Percentiles rank a stretch among this genome's conserved stretches.
phyloP scores from a whole-genome alignment of 2,797 vertebrate genomes.

The Sebastiscus tertius region DNA sequence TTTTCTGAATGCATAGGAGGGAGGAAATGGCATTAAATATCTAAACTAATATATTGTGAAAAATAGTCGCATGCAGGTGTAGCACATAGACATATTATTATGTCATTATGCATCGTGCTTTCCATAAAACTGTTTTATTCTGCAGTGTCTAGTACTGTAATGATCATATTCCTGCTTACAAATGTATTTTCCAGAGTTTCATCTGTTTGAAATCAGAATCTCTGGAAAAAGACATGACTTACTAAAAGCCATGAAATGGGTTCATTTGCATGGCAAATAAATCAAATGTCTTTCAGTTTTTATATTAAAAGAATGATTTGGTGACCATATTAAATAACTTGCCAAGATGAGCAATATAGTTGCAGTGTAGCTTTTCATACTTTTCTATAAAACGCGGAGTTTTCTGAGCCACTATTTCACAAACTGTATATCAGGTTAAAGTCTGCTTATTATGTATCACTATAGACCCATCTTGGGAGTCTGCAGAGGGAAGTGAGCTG shows the following conservation, averaged over 20 bases:
- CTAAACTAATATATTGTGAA: background rate
- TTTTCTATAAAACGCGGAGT: background rate
- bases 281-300: background rate
- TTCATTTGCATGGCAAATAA: background rate
- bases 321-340: background rate
- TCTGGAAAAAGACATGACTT: background rate
- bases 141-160: background rate
- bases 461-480: constrained; percentile 17
- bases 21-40: background rate
- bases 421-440: constrained; percentile 4
- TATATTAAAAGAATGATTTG: background rate
- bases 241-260: background rate
- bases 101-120: background rate
- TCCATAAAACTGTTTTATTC: background rate
- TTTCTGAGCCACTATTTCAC: background rate
- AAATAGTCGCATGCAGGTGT: background rate
- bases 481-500: constrained; percentile 30
- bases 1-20: background rate
- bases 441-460: constrained; percentile 10
- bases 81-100: background rate
- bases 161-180: background rate
- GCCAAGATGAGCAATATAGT: background rate
- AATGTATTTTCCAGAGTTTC: background rate
- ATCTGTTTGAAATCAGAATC: background rate
- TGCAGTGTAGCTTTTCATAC: background rate